Base-by-base conservation (phyloP, 2,888 invertebrate genomes). In the Sceliomorpha sp. region DNA sequence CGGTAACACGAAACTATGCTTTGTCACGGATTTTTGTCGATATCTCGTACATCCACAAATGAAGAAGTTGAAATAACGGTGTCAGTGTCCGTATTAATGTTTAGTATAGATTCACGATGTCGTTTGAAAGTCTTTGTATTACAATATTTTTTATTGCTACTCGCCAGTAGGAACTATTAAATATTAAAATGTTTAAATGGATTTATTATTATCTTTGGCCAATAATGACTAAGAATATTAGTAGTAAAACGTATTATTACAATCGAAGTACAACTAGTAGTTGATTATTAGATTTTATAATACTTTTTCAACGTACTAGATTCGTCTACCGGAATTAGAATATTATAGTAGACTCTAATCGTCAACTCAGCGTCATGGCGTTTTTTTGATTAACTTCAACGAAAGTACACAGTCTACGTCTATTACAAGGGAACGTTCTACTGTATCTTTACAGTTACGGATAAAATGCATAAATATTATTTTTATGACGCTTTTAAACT, bases 1-100 rank as follows among this genome's bases (percentile, higher is more conserved):
- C 36, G 67, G 44, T 60, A 55, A 67, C 67, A 67, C 59, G 67
- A 67, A 60, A 59, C 5, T 20, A 67, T 67, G 59, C 53, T 64
- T 63, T 64, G 70, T 70, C 70, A 63, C 70, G 64, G 70, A 70
- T 70, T 70, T 64, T 59, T 50, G 64, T 63, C 51, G 45, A 48
- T 55, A 34, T 55, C 20, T 58, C 50, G 24, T 42, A 56, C 27
- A 42, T 42, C 24, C n/a, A n/a, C n/a, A n/a, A n/a, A n/a, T n/a
- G n/a, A n/a, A n/a, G 5, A 20, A 20, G 5, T 20, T 20, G 5
- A 20, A 20, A 5, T 20, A 20, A 20, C 20, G n/a, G n/a, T n/a
- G 5, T 20, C 5, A 20, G 20, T 20, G 20, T 4, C 5, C 2
- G 20, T 20, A 20, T 4, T 4, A 2, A 20, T 20, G 20, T 4